Base-by-base conservation (phyloP, 92 coral and sea anemone species). In the Epizoanthus rinbou region DNA sequence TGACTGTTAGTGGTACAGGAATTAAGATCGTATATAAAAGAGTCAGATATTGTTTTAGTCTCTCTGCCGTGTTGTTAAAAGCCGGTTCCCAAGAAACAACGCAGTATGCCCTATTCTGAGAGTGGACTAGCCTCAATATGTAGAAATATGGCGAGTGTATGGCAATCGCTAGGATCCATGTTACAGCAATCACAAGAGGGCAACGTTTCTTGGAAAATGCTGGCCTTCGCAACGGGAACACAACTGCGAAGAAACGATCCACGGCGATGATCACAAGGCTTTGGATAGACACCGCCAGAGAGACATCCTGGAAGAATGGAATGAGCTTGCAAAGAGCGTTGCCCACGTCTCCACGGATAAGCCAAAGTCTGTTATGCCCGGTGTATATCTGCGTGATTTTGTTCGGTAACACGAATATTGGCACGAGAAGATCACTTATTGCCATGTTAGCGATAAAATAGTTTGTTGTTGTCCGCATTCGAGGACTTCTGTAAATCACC, bases 161-260 rank as follows among this genome's bases (percentile, higher is more conserved):
- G 10, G 62, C 31, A n/a, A 15, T 23, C 37, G 71, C 72, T 21
- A 78, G 8, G 8, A 78, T 7, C 82, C 82, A 78, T 0, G 82
- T 78, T 8, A 59, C 3, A 8, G 59, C 37, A 1, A 78, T 78
- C 24, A 62, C 71, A 7, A 60, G 11, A 11, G 82, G 59, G 7
- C 82, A 78, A 13, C 52, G 62, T 23, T 21, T 78, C 70, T 59
- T 78, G 70, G 82, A 60, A 22, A 78, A 78, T 2, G 37, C 31
- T 35, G 82, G 82, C 0, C 70, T 56, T 62, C 82, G 59, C 31
- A 78, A 59, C 11, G 82, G 82, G 31, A 60, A 78, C 19, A 78
- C 82, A 8, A 78, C 82, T 1, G 82, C 82, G 17, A 62, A 63
- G 69, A 78, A 78, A 1, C 82, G 82, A 63, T 78, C 82, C 14